These are phyloP conservation scores for Pseudobourletiella spinata DNA, from an alignment of 1,140 invertebrate species.

Conservation along the genomic window DNA sequence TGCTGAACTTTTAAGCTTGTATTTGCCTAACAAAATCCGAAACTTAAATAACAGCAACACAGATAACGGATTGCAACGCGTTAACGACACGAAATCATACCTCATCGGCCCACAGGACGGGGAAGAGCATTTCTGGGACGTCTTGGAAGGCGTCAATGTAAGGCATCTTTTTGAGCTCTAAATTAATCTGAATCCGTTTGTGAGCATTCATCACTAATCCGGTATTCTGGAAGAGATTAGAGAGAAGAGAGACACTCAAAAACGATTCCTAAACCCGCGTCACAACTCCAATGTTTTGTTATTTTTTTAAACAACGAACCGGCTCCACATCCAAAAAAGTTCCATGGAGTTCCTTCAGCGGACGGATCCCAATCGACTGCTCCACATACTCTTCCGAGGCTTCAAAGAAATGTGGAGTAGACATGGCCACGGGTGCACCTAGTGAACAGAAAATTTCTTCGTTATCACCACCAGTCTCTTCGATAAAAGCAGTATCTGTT, in stretches of 20 bases:
- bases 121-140: conserved; percentile 16
- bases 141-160: conserved; percentile 10
- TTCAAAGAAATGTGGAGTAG: conserved; percentile 23
- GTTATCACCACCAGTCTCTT: background rate
- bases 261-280: no score
- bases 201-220: conserved; percentile 12
- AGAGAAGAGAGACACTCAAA: no score
- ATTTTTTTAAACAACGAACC: no score
- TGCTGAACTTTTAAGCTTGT: background rate
- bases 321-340: conserved; percentile 22
- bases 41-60: no score
- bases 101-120: conserved; percentile 21
- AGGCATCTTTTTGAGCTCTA: conserved; percentile 16
- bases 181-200: conserved; percentile 25
- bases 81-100: no score
- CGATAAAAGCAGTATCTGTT: background rate
- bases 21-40: background rate
- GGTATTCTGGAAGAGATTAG: conserved; percentile 12
- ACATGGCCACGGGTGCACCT: conserved; percentile 23
- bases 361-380: conserved; percentile 17
- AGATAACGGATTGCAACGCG: no score
- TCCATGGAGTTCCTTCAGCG: conserved; percentile 2
- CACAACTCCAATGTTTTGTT: no score
- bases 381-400: conserved; percentile 5
- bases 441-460: background rate